phyloP scores from a whole-genome alignment of 2,888 invertebrate genomes.

The Malthinus seriepunctatus region DNA sequence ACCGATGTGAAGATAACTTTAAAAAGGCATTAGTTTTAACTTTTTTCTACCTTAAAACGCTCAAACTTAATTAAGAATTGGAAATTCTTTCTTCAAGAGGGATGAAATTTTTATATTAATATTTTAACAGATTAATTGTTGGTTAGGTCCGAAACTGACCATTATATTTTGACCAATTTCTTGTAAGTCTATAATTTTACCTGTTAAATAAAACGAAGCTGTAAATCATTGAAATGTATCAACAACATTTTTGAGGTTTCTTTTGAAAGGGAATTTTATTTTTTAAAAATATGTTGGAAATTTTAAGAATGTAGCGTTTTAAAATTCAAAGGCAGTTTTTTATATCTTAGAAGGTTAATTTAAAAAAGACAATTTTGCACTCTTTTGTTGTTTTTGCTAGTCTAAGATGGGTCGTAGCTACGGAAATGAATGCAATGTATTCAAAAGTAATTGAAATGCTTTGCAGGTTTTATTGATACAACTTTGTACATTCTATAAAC shows the following conservation, averaged over 20 bases:
- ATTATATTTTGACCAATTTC: conserved; percentile 7
- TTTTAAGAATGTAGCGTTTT: conserved; percentile 8
- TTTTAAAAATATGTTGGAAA: conserved; percentile 3
- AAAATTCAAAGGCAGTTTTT: too few species aligned
- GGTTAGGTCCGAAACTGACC: background rate
- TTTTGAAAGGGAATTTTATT: background rate
- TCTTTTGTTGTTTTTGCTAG: too few species aligned
- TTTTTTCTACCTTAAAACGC: too few species aligned
- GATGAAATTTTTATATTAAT: background rate
- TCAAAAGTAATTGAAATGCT: conserved; percentile 3
- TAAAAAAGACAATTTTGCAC: too few species aligned
- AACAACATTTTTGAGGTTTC: conserved; percentile 16
- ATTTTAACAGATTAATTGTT: background rate
- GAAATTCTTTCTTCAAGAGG: background rate
- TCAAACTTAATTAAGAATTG: background rate
- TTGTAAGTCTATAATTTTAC: conserved; percentile 13
- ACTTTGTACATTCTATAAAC: conserved; percentile 22
- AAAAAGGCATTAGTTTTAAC: too few species aligned
- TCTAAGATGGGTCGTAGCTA: too few species aligned
- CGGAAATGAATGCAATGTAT: too few species aligned
- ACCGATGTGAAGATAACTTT: too few species aligned
- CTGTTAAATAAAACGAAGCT: conserved; percentile 5
- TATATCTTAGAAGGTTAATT: too few species aligned
- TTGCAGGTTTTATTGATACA: conserved; percentile 7
- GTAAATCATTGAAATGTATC: conserved; percentile 11